These are phyloP conservation scores for Corynorhinus townsendii DNA, from an alignment of 2,113 vertebrate genomes.

Conservation along the genomic window DNA sequence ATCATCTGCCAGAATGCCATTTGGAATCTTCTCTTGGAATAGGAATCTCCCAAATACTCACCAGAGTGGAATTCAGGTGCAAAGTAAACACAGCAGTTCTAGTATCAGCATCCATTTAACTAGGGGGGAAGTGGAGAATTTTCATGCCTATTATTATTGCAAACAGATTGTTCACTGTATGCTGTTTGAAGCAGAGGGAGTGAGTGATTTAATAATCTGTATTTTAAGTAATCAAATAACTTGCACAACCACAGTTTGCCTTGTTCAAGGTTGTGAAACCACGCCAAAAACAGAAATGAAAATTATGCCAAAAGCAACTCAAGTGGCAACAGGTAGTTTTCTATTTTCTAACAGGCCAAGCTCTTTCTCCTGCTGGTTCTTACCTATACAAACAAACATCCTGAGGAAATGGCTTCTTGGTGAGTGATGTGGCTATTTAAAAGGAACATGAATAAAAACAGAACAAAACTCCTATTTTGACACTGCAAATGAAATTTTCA, in stretches of 20 bases:
- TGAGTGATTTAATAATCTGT: slow-evolving; percentile 19
- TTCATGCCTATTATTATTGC: slow-evolving; percentile 49
- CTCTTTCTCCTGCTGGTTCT: not conserved
- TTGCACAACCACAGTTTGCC: slow-evolving; percentile 32
- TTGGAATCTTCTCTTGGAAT: slow-evolving; percentile 60
- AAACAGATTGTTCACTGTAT: slow-evolving; percentile 46
- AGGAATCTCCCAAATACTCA: slow-evolving; percentile 44
- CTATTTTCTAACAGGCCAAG: not conserved
- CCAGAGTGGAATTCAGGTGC: slow-evolving; percentile 70
- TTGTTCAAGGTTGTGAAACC: slow-evolving; percentile 1
- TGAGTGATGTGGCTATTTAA: not conserved
- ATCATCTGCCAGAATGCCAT: slow-evolving; percentile 56
- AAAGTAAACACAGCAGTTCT: slow-evolving; percentile 53
- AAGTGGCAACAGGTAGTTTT: not conserved
- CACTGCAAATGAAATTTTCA: slow-evolving; percentile 22
- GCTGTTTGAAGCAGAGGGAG: slow-evolving; percentile 4
- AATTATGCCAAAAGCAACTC: not conserved
- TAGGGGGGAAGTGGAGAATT: not conserved
- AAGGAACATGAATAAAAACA: not conserved
- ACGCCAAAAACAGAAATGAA: slow-evolving; percentile 1
- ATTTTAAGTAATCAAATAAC: slow-evolving; percentile 44
- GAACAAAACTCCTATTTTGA: not conserved
- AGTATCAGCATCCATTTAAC: slow-evolving; percentile 25
- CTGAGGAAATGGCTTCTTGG: not conserved
- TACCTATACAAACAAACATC: slow-evolving; percentile 26